Percentiles rank a stretch among this genome's conserved stretches.
These are phyloP conservation scores for Slavum lentiscoides DNA, from an alignment of 2,888 invertebrate species.

Conservation along the genomic window DNA sequence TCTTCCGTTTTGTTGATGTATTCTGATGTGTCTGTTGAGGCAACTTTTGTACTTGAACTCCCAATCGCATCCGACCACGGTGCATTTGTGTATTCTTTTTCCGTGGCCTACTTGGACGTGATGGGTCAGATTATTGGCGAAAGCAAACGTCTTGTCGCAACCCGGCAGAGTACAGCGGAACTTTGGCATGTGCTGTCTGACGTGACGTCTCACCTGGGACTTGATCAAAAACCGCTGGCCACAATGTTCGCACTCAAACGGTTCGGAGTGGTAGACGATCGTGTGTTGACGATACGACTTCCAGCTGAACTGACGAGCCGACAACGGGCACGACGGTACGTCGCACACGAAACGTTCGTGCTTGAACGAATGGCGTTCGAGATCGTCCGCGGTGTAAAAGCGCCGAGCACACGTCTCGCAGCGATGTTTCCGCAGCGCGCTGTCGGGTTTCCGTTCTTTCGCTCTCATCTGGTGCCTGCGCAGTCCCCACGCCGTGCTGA, in stretches of 20 bases:
- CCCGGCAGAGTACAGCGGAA: slow-evolving; percentile 12
- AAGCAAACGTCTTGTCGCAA: slow-evolving; percentile 21
- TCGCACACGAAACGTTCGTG: slow-evolving; percentile 34
- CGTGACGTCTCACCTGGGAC: slow-evolving; percentile 22
- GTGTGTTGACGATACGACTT: slow-evolving; percentile 12
- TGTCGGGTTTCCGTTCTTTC: background rate
- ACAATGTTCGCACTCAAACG: slow-evolving; percentile 32
- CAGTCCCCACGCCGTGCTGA: slow-evolving; percentile 32
- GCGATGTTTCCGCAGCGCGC: background rate
- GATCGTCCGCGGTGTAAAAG: background rate
- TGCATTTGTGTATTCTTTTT: slow-evolving; percentile 13
- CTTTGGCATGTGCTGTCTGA: slow-evolving; percentile 28
- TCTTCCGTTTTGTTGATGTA: slow-evolving; percentile 37
- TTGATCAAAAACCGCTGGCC: slow-evolving; percentile 21
- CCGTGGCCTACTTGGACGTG: slow-evolving; percentile 15
- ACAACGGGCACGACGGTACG: slow-evolving; percentile 2
- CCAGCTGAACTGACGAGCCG: slow-evolving; percentile 18
- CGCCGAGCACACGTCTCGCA: slow-evolving; percentile 1
- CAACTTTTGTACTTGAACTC: slow-evolving; percentile 16
- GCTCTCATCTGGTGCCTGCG: slow-evolving; percentile 25
- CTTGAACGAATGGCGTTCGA: slow-evolving; percentile 5
- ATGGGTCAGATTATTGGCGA: background rate
- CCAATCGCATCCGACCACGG: slow-evolving; percentile 36
- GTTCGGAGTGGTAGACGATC: slow-evolving; percentile 15
- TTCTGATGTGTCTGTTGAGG: slow-evolving; percentile 14